Base-by-base conservation (phyloP, 2,888 invertebrate species). In the Chrysina gloriosa region DNA sequence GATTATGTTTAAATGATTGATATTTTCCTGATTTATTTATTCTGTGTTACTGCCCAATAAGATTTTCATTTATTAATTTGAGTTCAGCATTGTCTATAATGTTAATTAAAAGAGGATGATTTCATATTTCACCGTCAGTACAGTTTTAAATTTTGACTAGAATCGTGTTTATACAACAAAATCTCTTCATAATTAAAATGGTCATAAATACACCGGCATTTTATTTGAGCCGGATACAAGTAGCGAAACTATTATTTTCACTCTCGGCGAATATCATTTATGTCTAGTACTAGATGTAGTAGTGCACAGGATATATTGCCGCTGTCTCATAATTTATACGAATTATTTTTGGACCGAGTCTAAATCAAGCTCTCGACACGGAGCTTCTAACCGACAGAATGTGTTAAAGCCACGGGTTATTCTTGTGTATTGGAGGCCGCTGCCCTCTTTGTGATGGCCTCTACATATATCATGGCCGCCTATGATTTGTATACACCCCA, bases 381-480 rank as follows among this genome's bases (percentile, higher is more conserved):
- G 71, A 70, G 73, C 70, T 73, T 77, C 74, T 75, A 76, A 77
- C 74, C 73, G 63, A 58, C 58, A 58, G 58, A 61, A 75, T 74
- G 77, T 77, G 77, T 78, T 77, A 78, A 73, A 79, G 78, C 77
- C 77, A 78, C 76, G 77, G 73, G 77, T 78, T 79, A 79, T 78
- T 79, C 77, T 74, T 76, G 75, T 75, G 74, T 74, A 71, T 72
- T 69, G 70, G 70, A 75, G 74, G 82, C 82, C 82, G 80, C 82
- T 82, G 83, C 82, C 83, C 82, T 81, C 79, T 82, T 81, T 77
- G 81, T 79, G 78, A 82, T 82, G 82, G 82, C 82, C 81, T 81
- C 81, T 80, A 69, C 68, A 79, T 79, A 77, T 77, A 81, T 82
- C 79, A 82, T 82, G 81, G 81, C 81, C 78, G 72, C 29, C 65